A percentile compares a stretch with the other conserved stretches of the same genome.
Conservation (phyloP, 2,797 vertebrate genomes). For the Sebastolobus alascanus region DNA sequence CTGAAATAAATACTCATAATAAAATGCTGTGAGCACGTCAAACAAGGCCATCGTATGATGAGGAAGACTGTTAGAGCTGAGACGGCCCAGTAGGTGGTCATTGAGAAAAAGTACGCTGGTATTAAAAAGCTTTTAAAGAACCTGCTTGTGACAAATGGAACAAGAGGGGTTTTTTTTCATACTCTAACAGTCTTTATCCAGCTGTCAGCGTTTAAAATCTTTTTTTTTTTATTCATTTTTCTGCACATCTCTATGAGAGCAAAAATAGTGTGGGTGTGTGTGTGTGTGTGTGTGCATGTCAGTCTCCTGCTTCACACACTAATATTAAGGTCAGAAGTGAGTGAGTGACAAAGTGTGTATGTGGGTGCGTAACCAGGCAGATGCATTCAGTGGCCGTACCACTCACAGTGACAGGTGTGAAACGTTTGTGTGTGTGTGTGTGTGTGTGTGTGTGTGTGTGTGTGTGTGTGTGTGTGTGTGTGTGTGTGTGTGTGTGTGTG, state of each 20-base stretch:
- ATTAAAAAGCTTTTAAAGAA: constrained; percentile 65
- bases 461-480: constrained; percentile 5
- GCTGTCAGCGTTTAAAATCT: constrained; percentile 17
- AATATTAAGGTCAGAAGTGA: constrained; percentile 32
- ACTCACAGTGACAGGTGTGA: constrained; percentile 25
- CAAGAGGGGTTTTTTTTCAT: not conserved
- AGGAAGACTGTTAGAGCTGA: not conserved
- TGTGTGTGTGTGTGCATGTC: not conserved
- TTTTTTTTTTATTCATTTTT: not conserved
- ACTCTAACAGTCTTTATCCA: not conserved
- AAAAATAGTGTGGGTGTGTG: not conserved
- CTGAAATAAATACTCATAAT: not conserved
- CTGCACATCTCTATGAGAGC: not conserved
- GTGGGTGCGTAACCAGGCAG: constrained; percentile 1
- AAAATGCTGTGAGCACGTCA: not conserved
- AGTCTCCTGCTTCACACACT: constrained; percentile 1
- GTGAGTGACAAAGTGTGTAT: not conserved
- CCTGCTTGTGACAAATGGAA: constrained; percentile 17
- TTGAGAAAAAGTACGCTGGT: constrained; percentile 9
- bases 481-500: constrained; percentile 11
- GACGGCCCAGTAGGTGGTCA: constrained; percentile 19
- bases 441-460: not conserved
- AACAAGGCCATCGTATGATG: not conserved
- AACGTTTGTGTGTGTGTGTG: constrained; percentile 6
- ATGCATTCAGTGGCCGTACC: constrained; percentile 13